Base-by-base conservation (phyloP, 2,797 vertebrate genomes). In the Epinephelus malabaricus region DNA sequence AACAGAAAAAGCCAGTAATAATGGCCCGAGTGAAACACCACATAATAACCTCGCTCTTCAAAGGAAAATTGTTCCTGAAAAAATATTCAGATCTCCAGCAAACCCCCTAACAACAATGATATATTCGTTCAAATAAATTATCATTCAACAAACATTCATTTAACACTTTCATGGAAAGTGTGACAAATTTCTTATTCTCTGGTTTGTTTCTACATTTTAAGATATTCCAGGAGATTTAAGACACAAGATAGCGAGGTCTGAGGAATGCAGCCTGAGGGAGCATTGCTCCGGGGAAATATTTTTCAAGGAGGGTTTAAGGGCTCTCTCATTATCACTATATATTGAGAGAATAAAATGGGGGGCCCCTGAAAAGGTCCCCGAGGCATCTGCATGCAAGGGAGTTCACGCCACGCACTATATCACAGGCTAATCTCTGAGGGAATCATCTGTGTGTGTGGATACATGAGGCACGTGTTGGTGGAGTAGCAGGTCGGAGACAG, bases 381-480 rank as follows among this genome's bases (percentile, higher is more conserved):
- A 81, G 81, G 81, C 69, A 80, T 87, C 47, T 68, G 73, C 76
- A 77, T 86, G 86, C 68, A 59, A 76, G 78, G 81, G 88, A 91
- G 89, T 78, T 91, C 85, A 84, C 15, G 82, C 89, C 66, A 43
- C 78, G 84, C 78, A 86, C 83, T 88, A 89, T 89, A 94, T 93
- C 90, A 93, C 81, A 59, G 83, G 80, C 73, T 76, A 80, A 82
- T 86, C 88, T 94, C 92, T 3, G 82, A 87, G 88, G 94, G 86
- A 84, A 95, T 94, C 93, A 89, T 94, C 91, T 94, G 91, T 62
- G 79, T 62, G 76, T 50, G 84, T 81, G 83, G 82, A 92, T 69
- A 83, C 81, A 83, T 43, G 79, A 89, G 86, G 85, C 85, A 79
- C 61, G 83, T 89, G 86, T 86, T 91, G 78, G 82, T 84, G 79